Percentiles rank a stretch among this genome's conserved stretches.
Conservation (phyloP, 92 coral and sea anemone species). For the Isaurus tuberculatus region DNA sequence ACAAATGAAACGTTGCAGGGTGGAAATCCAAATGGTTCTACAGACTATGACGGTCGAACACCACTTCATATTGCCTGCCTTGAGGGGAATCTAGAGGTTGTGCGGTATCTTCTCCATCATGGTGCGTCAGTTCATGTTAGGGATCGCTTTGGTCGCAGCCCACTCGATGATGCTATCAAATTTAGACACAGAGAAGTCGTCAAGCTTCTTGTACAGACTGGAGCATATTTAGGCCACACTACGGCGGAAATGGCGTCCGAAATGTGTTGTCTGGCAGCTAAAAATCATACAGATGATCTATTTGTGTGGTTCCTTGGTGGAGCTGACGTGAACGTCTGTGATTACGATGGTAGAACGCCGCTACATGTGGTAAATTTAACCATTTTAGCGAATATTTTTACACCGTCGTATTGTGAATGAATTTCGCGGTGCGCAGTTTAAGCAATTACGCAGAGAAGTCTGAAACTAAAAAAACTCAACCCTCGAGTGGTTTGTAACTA, state of each 20-base stretch:
- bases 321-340: slow-evolving; percentile 78
- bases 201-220: slow-evolving; percentile 73
- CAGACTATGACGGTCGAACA: slow-evolving; percentile 89
- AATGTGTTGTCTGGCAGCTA: slow-evolving; percentile 87
- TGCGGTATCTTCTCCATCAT: slow-evolving; percentile 74
- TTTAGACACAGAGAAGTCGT: slow-evolving; percentile 82
- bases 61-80: slow-evolving; percentile 96
- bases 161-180: slow-evolving; percentile 89
- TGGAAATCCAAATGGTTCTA: slow-evolving; percentile 79
- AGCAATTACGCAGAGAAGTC: too few relatives aligned
- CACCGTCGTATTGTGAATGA: too few relatives aligned
- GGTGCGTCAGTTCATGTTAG: slow-evolving; percentile 88
- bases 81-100: slow-evolving; percentile 79
- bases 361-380: slow-evolving; percentile 95
- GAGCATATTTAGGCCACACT: slow-evolving; percentile 75
- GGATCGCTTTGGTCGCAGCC: slow-evolving; percentile 85
- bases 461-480: too few relatives aligned
- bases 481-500: too few relatives aligned
- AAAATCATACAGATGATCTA: slow-evolving; percentile 84
- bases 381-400: too few relatives aligned
- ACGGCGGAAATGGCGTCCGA: slow-evolving; percentile 81
- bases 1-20: slow-evolving; percentile 51
- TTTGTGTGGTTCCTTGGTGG: slow-evolving; percentile 83
- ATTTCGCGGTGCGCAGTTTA: too few relatives aligned
- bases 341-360: slow-evolving; percentile 92